Evolutionary conservation across 2,113 vertebrate species (phyloP).

Genomic region (Climacteris rufus): DNA sequence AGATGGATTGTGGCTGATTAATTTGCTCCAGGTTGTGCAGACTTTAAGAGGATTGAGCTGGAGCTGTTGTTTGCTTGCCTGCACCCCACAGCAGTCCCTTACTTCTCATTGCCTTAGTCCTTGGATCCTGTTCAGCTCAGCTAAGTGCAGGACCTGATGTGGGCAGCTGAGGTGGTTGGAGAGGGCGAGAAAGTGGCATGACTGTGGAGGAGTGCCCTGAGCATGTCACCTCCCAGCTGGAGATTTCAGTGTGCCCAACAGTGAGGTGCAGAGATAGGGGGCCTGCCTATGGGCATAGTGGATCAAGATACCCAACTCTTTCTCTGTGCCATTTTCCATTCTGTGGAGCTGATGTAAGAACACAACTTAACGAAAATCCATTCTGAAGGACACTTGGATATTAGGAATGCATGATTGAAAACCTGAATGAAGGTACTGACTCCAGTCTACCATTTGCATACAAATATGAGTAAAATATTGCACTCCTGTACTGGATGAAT

Average conservation of each 20-base stretch:
- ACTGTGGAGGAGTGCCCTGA: neutral
- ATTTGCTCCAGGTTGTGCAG: neutral
- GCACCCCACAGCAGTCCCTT: neutral
- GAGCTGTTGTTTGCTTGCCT: neutral
- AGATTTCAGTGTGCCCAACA: neutral
- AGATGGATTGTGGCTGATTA: neutral
- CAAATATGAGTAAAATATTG: neutral
- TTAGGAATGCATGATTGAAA: neutral
- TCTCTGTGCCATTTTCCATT: neutral
- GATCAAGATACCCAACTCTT: neutral
- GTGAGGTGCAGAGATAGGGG: accelerated
- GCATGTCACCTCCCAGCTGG: accelerated
- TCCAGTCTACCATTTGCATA: neutral
- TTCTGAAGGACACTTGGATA: neutral
- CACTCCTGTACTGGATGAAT: neutral
- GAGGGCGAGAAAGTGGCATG: accelerated
- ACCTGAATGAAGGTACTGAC: neutral
- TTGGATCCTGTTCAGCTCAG: neutral
- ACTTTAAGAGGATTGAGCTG: neutral
- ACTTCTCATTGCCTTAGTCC: neutral
- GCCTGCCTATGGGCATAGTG: neutral
- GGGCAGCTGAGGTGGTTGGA: neutral
- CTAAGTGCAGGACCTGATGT: neutral
- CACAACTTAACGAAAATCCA: neutral
- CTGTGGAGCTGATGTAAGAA: accelerated